A percentile compares a stretch with the other conserved stretches of the same genome.
These are phyloP conservation scores for Zosterops hypoxanthus DNA, from an alignment of 2,113 vertebrate genomes.

Conservation along the genomic window DNA sequence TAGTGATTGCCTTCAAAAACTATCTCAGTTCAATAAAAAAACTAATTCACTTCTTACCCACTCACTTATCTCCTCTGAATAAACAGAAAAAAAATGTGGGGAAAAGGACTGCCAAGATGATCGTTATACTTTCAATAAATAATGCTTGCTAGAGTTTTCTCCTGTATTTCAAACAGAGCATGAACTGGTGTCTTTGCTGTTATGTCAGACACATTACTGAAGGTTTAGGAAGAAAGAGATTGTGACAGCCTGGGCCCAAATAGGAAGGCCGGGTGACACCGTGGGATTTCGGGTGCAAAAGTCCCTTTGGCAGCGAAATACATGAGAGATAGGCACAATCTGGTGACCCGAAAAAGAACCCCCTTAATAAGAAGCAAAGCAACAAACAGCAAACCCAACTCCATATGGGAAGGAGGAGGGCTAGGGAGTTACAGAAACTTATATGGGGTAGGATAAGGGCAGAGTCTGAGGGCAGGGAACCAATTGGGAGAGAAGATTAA, in stretches of 20 bases:
- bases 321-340: neutral
- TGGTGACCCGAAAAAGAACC: neutral
- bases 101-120: neutral
- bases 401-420: neutral
- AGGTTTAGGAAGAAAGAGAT: neutral
- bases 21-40: neutral
- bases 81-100: neutral
- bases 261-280: neutral
- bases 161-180: neutral
- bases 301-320: neutral
- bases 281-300: neutral
- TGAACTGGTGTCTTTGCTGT: neutral
- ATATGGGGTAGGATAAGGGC: neutral
- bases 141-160: neutral
- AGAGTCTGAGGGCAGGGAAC: neutral
- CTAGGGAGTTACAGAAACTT: neutral
- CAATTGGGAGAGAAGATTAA: neutral
- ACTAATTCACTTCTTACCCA: neutral
- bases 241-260: neutral
- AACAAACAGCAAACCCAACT: neutral
- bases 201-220: neutral
- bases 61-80: neutral
- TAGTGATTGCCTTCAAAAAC: neutral
- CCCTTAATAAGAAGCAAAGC: neutral
- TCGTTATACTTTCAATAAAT: neutral